phyloP scores from a whole-genome alignment of 2,797 vertebrate genomes.

The Pelochelys cantorii region DNA sequence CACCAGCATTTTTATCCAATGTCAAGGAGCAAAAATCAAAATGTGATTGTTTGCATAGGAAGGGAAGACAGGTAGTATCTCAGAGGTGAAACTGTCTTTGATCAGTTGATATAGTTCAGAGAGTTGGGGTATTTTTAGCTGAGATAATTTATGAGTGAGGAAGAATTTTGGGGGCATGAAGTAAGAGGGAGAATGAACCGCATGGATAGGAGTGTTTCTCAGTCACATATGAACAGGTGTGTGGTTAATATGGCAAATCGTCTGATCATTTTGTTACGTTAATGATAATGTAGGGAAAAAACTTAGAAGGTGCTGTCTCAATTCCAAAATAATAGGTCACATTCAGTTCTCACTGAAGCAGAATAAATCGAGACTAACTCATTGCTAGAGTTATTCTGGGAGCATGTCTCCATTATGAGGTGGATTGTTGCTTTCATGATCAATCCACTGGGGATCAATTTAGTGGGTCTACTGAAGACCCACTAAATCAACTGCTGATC shows the following conservation, averaged over 20 bases:
- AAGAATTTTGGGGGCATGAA: neutral
- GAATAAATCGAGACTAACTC: neutral
- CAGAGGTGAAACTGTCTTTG: neutral
- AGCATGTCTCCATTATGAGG: too few relatives aligned
- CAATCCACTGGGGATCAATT: too few relatives aligned
- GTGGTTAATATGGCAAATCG: conserved; percentile 5
- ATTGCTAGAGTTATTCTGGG: neutral
- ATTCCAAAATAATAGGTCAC: conserved; percentile 2
- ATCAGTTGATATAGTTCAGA: neutral
- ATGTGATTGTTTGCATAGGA: neutral
- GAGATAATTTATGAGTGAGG: neutral
- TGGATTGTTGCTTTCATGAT: too few relatives aligned
- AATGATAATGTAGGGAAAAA: neutral
- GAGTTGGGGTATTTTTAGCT: conserved; percentile 6
- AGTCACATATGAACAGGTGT: neutral
- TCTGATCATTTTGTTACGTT: neutral
- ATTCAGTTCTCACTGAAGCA: neutral
- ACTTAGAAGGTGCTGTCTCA: neutral
- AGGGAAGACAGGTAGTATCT: conserved; percentile 9
- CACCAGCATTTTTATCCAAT: conserved; percentile 39
- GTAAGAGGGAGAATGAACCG: neutral
- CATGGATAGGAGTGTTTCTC: neutral
- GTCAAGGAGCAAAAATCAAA: conserved; percentile 27
- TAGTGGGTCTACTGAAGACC: too few relatives aligned
- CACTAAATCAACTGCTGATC: too few relatives aligned